Conservation (phyloP, 2,113 vertebrate species). For the Erythrolamprus reginae region DNA sequence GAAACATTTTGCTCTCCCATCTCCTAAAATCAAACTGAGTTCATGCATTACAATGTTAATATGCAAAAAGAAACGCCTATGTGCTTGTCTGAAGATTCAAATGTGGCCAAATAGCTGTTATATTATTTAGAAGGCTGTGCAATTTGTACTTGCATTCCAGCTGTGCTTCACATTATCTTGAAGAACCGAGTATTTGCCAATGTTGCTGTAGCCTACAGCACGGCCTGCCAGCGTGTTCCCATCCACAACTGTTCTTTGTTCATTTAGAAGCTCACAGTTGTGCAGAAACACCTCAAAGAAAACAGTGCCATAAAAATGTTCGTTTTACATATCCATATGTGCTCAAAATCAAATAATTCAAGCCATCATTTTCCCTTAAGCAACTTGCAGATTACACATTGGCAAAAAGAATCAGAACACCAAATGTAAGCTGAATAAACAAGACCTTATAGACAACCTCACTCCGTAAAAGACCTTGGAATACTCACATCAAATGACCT, state of each 20-base stretch:
- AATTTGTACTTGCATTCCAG: slow-evolving; percentile 9
- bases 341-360: not conserved
- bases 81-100: not conserved
- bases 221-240: not conserved
- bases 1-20: not conserved
- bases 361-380: not conserved
- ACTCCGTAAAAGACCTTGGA: too few species aligned
- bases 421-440: too few species aligned
- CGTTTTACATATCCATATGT: not conserved
- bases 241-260: not conserved
- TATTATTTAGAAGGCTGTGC: slow-evolving; percentile 10
- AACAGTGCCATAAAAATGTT: not conserved
- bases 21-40: not conserved
- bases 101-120: not conserved
- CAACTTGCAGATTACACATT: not conserved
- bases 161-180: slow-evolving; percentile 1
- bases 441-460: too few species aligned
- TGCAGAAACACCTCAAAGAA: not conserved
- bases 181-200: not conserved
- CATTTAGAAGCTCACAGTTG: not conserved
- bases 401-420: too few species aligned
- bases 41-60: not conserved
- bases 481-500: too few species aligned
- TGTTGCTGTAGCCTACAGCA: not conserved
- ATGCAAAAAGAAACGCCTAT: slow-evolving; percentile 5